Evolutionary conservation across 1,140 invertebrate species (phyloP).

Genomic region (Hylaeus volcanicus): DNA sequence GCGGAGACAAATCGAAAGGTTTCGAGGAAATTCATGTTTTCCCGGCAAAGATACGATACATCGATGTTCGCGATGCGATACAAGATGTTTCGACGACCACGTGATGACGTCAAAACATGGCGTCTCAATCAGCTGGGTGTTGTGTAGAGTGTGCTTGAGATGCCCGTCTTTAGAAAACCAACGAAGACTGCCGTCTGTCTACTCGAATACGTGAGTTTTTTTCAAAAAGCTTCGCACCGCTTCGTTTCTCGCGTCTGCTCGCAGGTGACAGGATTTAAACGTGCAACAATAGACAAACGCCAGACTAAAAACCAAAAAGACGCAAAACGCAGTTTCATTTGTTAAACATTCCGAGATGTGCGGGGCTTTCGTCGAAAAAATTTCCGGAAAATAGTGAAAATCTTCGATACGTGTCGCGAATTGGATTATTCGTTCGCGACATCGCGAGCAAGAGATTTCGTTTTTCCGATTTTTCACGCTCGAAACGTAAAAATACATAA

Average conservation of each 20-base stretch:
- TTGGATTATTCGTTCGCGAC: background rate
- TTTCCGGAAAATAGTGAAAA: background rate
- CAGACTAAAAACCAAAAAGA: constrained; percentile 54
- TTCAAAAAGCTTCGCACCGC: background rate
- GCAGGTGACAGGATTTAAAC: background rate
- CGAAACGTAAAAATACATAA: constrained; percentile 45
- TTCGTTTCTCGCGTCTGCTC: background rate
- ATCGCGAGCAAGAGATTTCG: background rate
- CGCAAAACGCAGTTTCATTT: constrained; percentile 70
- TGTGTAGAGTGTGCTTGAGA: constrained; percentile 79
- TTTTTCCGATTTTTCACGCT: background rate
- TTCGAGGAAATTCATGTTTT: constrained; percentile 17
- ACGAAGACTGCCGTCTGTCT: constrained; percentile 64
- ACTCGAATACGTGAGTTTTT: constrained; percentile 69
- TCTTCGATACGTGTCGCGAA: background rate
- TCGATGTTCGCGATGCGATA: constrained; percentile 38
- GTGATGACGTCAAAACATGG: constrained; percentile 79
- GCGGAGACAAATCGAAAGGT: too few species aligned
- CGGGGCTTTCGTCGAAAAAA: background rate
- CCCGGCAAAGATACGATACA: constrained; percentile 30
- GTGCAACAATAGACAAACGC: background rate
- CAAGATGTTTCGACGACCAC: constrained; percentile 29
- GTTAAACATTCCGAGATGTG: constrained; percentile 12
- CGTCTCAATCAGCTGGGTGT: constrained; percentile 80
- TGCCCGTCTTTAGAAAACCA: constrained; percentile 69